Evolutionary conservation across 2,113 vertebrate species (phyloP).

Genomic region (Narcine bancroftii): DNA sequence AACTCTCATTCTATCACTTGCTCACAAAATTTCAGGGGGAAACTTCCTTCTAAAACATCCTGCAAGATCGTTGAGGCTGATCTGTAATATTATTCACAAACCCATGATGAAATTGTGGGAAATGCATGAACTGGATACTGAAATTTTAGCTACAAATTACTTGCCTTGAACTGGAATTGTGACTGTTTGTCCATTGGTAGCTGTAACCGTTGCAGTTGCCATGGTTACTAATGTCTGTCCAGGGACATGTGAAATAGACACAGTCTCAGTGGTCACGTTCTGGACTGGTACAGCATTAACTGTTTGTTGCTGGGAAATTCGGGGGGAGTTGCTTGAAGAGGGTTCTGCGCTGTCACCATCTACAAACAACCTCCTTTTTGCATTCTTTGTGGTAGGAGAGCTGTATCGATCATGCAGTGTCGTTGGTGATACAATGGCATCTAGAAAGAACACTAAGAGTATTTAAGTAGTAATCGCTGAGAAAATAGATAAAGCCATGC

Average conservation of each 20-base stretch:
- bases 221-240: slow-evolving; percentile 81
- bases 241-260: slow-evolving; percentile 60
- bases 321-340: slow-evolving; percentile 38
- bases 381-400: slow-evolving; percentile 61
- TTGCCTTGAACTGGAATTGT: slow-evolving; percentile 75
- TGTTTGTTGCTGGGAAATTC: slow-evolving; percentile 51
- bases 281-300: slow-evolving; percentile 58
- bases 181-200: slow-evolving; percentile 72
- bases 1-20: not conserved
- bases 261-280: slow-evolving; percentile 52
- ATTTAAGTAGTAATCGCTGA: not conserved
- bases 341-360: slow-evolving; percentile 50
- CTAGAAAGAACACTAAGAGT: not conserved
- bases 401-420: slow-evolving; percentile 70
- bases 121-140: not conserved
- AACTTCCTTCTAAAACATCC: not conserved
- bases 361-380: slow-evolving; percentile 60
- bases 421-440: slow-evolving; percentile 52
- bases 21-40: not conserved
- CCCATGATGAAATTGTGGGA: not conserved
- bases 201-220: slow-evolving; percentile 72
- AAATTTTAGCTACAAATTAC: not conserved
- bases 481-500: not conserved
- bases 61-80: not conserved
- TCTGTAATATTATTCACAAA: not conserved